phyloP scores from a whole-genome alignment of 2,113 vertebrate species.

The Corythaixoides concolor region DNA sequence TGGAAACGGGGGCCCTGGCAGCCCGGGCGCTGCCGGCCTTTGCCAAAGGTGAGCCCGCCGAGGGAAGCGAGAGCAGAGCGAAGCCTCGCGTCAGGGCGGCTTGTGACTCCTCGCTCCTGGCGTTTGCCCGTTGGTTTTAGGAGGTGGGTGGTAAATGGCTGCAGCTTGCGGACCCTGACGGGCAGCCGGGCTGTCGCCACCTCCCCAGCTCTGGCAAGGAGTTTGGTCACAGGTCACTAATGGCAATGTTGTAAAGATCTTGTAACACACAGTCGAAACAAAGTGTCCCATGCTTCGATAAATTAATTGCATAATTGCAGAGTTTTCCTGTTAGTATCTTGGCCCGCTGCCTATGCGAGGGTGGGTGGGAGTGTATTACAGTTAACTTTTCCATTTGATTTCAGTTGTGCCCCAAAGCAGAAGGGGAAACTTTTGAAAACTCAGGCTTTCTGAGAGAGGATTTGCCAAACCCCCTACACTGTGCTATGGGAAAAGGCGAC shows the following conservation, averaged over 20 bases:
- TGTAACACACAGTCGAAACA: accelerated
- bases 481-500: not conserved
- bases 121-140: too few relatives aligned
- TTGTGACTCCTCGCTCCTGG: not conserved
- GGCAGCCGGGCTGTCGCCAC: not conserved
- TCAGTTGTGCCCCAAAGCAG: not conserved
- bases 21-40: too few relatives aligned
- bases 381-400: not conserved
- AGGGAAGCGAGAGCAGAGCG: not conserved
- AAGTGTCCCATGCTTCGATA: not conserved
- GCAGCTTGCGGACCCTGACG: accelerated
- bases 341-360: not conserved
- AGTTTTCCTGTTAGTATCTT: not conserved
- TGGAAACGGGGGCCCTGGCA: not conserved
- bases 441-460: not conserved
- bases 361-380: not conserved
- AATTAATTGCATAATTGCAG: not conserved
- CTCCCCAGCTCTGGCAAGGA: too few relatives aligned
- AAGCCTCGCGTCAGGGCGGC: too few relatives aligned
- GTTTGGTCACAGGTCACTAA: not conserved
- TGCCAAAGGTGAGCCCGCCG: not conserved
- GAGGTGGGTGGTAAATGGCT: too few relatives aligned
- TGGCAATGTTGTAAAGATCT: not conserved
- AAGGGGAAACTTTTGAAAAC: not conserved
- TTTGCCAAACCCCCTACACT: not conserved